Conservation (phyloP, 53 echinoderm and acorn worm genomes). For the Actinopyga echinites region DNA sequence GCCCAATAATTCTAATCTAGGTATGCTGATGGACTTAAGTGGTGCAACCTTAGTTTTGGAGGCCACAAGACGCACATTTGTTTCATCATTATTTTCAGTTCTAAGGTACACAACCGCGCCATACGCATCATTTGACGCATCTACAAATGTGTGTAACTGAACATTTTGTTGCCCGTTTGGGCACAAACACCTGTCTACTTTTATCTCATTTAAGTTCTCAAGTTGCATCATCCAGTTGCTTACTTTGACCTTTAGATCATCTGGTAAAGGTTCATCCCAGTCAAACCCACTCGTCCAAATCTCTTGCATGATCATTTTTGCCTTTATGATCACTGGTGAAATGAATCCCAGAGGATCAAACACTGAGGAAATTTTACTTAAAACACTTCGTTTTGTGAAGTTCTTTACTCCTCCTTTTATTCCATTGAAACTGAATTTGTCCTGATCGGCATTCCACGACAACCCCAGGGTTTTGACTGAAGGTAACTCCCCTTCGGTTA, state of each 20-base stretch:
- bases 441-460: constrained; percentile 4
- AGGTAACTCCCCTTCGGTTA: too few species aligned
- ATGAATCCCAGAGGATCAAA: constrained; percentile 44
- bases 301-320: too few species aligned
- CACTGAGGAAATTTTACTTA: constrained; percentile 36
- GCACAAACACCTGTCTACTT: background rate
- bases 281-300: background rate
- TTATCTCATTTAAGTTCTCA: too few species aligned
- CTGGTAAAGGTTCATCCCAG: constrained; percentile 13
- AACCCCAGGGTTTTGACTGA: background rate
- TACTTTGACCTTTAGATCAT: too few species aligned
- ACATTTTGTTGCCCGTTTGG: too few species aligned
- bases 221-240: background rate
- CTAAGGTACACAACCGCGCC: constrained; percentile 5
- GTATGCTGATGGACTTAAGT: background rate
- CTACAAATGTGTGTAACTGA: constrained; percentile 30
- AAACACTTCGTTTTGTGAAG: constrained; percentile 28
- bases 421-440: background rate
- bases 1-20: background rate
- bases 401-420: background rate
- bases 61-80: background rate
- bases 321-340: background rate
- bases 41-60: constrained; percentile 11
- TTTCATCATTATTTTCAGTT: background rate
- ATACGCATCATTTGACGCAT: constrained; percentile 29